A percentile compares a stretch with the other conserved stretches of the same genome.
phyloP scores from a whole-genome alignment of 2,113 vertebrate species.

The Vulpes vulpes region DNA sequence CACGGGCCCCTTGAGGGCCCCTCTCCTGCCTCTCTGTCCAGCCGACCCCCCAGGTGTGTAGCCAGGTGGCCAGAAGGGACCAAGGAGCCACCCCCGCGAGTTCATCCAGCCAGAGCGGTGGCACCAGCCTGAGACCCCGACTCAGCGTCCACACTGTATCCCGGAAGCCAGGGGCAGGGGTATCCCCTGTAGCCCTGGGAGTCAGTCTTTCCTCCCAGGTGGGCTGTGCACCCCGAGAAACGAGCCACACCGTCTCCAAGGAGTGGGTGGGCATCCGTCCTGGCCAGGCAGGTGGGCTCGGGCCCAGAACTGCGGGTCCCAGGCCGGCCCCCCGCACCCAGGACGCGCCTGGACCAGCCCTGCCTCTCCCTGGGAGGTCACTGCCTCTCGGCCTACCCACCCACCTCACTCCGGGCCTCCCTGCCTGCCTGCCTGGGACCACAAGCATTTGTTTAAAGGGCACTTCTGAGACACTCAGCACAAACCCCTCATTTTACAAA shows the following conservation, averaged over 20 bases:
- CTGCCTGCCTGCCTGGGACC: neutral
- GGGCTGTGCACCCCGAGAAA: fast-evolving
- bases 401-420: neutral
- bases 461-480: neutral
- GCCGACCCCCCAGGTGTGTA: too few species aligned
- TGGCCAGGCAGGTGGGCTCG: neutral
- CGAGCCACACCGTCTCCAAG: neutral
- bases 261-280: neutral
- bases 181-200: neutral
- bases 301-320: neutral
- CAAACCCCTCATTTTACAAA: neutral
- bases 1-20: too few species aligned
- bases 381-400: neutral
- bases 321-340: neutral
- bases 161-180: fast-evolving
- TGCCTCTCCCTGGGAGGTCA: neutral
- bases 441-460: neutral
- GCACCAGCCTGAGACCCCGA: neutral
- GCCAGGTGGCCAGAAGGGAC: fast-evolving
- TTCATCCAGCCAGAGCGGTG: fast-evolving
- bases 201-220: fast-evolving
- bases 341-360: neutral
- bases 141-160: too few species aligned
- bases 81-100: fast-evolving
- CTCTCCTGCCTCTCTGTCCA: neutral